Percentiles rank a stretch among this genome's conserved stretches.
Evolutionary conservation across 53 echinoderm and acorn worm genomes (phyloP).

Genomic region (Astropecten irregularis): DNA sequence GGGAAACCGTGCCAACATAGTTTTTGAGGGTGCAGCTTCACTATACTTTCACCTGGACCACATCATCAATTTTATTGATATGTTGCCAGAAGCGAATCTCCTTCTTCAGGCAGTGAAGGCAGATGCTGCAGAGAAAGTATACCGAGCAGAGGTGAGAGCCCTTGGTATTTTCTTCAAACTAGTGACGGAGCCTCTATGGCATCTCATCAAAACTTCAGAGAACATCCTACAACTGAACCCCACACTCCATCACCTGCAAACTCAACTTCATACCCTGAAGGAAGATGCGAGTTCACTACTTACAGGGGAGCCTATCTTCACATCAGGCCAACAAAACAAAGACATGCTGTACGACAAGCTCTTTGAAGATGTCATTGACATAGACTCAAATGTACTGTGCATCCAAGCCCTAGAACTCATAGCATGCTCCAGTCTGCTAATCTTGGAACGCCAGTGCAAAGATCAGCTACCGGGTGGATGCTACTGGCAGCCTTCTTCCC

Average conservation of each 20-base stretch:
- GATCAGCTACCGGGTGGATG: conserved; percentile 69
- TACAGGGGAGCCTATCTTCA: conserved; percentile 12
- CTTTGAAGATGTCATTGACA: neutral
- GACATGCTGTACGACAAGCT: too few species aligned
- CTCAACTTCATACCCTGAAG: neutral
- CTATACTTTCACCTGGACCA: conserved; percentile 44
- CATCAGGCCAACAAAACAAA: too few species aligned
- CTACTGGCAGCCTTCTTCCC: conserved; percentile 54
- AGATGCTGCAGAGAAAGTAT: conserved; percentile 50
- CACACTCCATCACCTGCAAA: neutral
- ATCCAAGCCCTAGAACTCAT: conserved; percentile 8
- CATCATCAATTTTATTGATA: conserved; percentile 23
- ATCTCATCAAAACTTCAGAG: neutral
- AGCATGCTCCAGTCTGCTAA: conserved; percentile 28
- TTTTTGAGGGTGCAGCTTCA: conserved; percentile 60
- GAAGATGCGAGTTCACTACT: conserved; percentile 5
- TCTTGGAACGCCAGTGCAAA: conserved; percentile 58
- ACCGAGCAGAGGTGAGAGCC: conserved; percentile 47
- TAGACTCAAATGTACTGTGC: neutral
- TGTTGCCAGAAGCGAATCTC: conserved; percentile 32
- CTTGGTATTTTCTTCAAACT: conserved; percentile 33
- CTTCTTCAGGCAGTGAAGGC: conserved; percentile 43
- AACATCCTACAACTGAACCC: conserved; percentile 36
- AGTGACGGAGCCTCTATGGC: conserved; percentile 45
- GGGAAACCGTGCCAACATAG: conserved; percentile 54